Evolutionary conservation across 2,888 invertebrate genomes (phyloP).

Genomic region (Lamellibrachia satsuma): DNA sequence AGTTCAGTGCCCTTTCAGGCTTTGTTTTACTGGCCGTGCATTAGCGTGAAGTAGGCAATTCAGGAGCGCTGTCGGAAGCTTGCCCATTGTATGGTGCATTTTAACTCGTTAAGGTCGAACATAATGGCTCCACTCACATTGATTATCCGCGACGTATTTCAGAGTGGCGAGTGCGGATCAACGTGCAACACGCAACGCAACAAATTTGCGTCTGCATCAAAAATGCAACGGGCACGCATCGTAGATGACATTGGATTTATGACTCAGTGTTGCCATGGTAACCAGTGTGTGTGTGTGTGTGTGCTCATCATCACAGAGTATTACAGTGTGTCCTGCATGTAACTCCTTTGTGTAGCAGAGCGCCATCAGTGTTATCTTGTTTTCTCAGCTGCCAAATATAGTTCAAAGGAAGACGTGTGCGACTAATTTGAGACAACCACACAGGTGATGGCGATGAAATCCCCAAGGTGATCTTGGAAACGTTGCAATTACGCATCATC

Average conservation of each 20-base stretch:
- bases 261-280: not conserved
- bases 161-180: not conserved
- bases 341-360: not conserved
- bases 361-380: not conserved
- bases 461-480: not conserved
- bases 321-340: not conserved
- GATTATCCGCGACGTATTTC: not conserved
- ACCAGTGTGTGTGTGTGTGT: not conserved
- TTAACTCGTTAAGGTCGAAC: not conserved
- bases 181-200: not conserved
- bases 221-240: not conserved
- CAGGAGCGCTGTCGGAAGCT: not conserved
- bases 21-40: not conserved
- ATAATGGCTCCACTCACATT: not conserved
- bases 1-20: not conserved
- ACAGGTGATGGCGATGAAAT: not conserved
- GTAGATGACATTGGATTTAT: not conserved
- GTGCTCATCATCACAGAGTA: not conserved
- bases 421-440: not conserved
- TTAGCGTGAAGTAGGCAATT: not conserved
- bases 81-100: conserved; percentile 4
- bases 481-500: not conserved
- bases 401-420: not conserved
- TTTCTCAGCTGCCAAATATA: not conserved
- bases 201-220: not conserved